These are phyloP conservation scores for Petaurus breviceps DNA, from an alignment of 2,113 vertebrate species.

Conservation along the genomic window DNA sequence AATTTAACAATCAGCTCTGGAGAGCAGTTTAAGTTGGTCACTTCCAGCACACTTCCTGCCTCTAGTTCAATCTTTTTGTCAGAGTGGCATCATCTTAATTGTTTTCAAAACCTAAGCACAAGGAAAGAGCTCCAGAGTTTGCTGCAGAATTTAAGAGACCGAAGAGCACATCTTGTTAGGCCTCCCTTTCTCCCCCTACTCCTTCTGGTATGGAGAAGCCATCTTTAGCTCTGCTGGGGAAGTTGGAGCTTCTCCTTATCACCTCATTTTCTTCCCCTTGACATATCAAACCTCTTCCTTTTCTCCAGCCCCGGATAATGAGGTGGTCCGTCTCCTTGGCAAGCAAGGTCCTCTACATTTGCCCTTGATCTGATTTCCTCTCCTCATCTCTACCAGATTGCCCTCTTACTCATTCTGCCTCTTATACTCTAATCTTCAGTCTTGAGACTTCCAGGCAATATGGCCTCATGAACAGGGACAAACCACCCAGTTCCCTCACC, in stretches of 20 bases:
- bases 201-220: neutral
- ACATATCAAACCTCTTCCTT: neutral
- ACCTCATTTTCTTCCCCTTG: neutral
- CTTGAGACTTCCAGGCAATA: neutral
- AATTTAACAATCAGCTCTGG: neutral
- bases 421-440: neutral
- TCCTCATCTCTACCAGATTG: neutral
- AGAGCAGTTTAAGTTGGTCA: neutral
- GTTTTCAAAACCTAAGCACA: neutral
- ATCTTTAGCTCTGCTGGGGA: neutral
- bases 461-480: neutral
- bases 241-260: neutral
- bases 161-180: neutral
- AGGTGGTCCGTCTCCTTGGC: no score
- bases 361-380: neutral
- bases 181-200: neutral
- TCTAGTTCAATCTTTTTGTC: neutral
- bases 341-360: neutral
- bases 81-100: neutral
- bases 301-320: no score
- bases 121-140: neutral
- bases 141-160: neutral
- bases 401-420: neutral
- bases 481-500: neutral
- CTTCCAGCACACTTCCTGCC: neutral